Evolutionary conservation across 2,888 invertebrate genomes (phyloP).

Genomic region (Autographa pulchrina): DNA sequence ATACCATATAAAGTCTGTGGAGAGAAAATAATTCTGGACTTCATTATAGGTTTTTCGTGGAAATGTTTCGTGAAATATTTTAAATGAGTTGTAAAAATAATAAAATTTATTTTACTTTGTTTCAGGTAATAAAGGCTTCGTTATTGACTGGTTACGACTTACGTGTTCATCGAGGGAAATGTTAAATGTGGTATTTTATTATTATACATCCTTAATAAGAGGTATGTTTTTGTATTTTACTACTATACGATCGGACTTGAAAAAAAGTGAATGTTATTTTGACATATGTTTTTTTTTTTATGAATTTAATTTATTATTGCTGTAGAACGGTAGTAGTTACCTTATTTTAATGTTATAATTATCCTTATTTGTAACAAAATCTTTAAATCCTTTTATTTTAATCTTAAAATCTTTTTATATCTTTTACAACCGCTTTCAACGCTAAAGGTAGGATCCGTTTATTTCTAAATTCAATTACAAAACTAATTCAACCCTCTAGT

Average conservation of each 20-base stretch:
- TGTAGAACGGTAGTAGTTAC: too few relatives aligned
- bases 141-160: constrained; percentile 11
- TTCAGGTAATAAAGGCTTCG: constrained; percentile 40
- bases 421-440: neutral
- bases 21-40: neutral
- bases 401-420: neutral
- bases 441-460: neutral
- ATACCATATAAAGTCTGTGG: neutral
- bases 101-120: constrained; percentile 39
- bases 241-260: neutral
- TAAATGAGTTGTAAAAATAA: neutral
- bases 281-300: too few relatives aligned
- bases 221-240: neutral
- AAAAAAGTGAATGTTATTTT: too few relatives aligned
- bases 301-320: too few relatives aligned
- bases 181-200: neutral
- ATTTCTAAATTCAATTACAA: neutral
- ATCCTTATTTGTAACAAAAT: neutral
- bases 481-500: neutral
- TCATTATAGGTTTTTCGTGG: neutral
- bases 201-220: neutral
- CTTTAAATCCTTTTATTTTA: constrained; percentile 4
- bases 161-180: constrained; percentile 10
- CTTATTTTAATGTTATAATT: neutral
- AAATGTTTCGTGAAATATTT: neutral